phyloP scores from a whole-genome alignment of 2,888 invertebrate genomes.

The Eupithecia dodoneata region DNA sequence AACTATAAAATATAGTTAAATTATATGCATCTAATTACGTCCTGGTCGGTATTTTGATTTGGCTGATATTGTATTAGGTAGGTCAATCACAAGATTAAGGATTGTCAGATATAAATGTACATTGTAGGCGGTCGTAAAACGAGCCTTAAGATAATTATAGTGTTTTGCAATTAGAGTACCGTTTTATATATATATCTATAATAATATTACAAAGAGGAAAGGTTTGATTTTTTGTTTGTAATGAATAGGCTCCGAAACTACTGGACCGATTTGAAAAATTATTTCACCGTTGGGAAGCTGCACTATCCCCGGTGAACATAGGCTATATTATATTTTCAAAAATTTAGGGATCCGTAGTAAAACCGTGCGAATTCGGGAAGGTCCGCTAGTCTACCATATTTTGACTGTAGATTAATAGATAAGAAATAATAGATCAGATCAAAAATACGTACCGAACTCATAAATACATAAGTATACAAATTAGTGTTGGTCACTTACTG shows the following conservation, averaged over 20 bases:
- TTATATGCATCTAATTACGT: background rate
- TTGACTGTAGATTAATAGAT: background rate
- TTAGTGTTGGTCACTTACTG: background rate
- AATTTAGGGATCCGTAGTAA: too few relatives aligned
- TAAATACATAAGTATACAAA: background rate
- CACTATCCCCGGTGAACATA: too few relatives aligned
- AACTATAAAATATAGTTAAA: background rate
- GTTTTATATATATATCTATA: background rate
- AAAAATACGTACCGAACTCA: background rate
- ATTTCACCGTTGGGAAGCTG: too few relatives aligned
- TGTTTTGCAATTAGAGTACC: background rate
- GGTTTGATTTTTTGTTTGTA: too few relatives aligned
- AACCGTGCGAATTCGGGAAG: too few relatives aligned
- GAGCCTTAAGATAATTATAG: background rate
- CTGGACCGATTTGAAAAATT: too few relatives aligned
- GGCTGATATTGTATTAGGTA: background rate
- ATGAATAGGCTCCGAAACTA: too few relatives aligned
- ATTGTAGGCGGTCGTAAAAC: background rate
- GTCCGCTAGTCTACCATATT: too few relatives aligned
- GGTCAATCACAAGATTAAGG: background rate
- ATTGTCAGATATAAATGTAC: background rate
- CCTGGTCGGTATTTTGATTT: background rate
- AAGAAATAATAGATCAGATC: background rate
- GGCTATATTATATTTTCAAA: too few relatives aligned
- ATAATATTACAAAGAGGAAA: too few relatives aligned